Base-by-base conservation (phyloP, 2,113 vertebrate genomes). In the Cyanocitta stelleri region DNA sequence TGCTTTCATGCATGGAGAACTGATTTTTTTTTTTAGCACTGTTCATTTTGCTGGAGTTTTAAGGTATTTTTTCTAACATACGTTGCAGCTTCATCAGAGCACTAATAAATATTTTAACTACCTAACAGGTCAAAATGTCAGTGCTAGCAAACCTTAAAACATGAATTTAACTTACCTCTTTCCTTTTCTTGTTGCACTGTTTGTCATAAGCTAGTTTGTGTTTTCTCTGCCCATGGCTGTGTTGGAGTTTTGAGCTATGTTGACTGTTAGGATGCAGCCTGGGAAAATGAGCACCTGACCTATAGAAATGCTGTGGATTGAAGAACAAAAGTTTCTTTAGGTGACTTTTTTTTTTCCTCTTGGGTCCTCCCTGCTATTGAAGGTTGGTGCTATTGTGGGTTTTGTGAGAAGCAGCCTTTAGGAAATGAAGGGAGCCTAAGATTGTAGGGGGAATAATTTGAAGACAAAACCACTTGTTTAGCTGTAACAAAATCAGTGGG, bases 391-490 rank as follows among this genome's bases (percentile, higher is more conserved):
- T 26, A 1, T 33, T 56, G 75, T 92, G 79, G 23, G 16, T 91
- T 85, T 72, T 54, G 35, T 73, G 44, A 91, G 49, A 62, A 48
- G 18, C 56, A 95, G 37, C 41, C 78, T 96, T 83, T 90, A 95
- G 89, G 74, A 67, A 89, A 30, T 0, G 11, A 92, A 67, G 44
- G 58, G 76, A 74, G 39, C 62, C 61, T 86, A 8, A 49, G 69
- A 69, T 49, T 78, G 48, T 85, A 87, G 85, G 46, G 81, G 88
- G 39, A 90, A 59, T 95, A 68, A 78, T 95, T 87, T 92, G 74
- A 59, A 91, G 89, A 84, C 82, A 94, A 95, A 94, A 77, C n/a
- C 35, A 92, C 75, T 94, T 96, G 58, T 96, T 97, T 89, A 79
- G 63, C 77, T 89, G 51, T 93, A 91, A 88, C 83, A 89, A 46